Evolutionary conservation across 1,140 invertebrate species (phyloP), one percentile per base, ranked within the genome.

Genomic region (Eumeta japonica): DNA sequence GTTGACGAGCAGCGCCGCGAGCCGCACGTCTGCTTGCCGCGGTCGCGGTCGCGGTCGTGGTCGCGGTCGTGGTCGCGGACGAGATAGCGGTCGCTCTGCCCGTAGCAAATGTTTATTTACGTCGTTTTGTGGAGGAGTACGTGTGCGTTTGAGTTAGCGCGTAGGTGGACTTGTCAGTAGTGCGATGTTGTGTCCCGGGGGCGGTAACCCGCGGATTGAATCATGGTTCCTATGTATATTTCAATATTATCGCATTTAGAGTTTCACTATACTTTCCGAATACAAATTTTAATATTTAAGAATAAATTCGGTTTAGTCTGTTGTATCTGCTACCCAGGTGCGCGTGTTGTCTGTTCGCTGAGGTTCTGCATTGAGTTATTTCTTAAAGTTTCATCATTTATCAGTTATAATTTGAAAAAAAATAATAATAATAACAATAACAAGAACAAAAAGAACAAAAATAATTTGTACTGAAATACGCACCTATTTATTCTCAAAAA

Each of bases 211-310:
- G 65, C 70, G 70, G 70, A 62, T 58, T 59, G 66, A 74, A 70
- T 74, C 66, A 74, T 71, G 70, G 70, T 74, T 74, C 70, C 70
- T 74, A 74, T 74, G 70, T 74, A 74, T 74, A 74, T 74, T 73
- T 74, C 70, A 71, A 74, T 74, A 71, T 71, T 68, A 68, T 68
- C 66, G 66, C 70, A 70, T 71, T 63, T 74, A 74, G 70, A 72
- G 67, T 71, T 74, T 74, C 66, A 67, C 63, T 71, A 71, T 74
- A 70, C 63, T 71, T 74, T 70, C 70, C 70, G 66, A 71, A 68
- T 64, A 74, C 70, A 70, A 73, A 70, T 71, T 73, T 68, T 71
- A 71, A 71, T 68, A 71, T 68, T 73, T 68, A 71, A 71, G 66
- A 71, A 70, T 71, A n/a, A 55, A 70, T 71, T 71, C 70, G 70